phyloP scores from a whole-genome alignment of 1,140 invertebrate genomes.

The Pararge aegeria region DNA sequence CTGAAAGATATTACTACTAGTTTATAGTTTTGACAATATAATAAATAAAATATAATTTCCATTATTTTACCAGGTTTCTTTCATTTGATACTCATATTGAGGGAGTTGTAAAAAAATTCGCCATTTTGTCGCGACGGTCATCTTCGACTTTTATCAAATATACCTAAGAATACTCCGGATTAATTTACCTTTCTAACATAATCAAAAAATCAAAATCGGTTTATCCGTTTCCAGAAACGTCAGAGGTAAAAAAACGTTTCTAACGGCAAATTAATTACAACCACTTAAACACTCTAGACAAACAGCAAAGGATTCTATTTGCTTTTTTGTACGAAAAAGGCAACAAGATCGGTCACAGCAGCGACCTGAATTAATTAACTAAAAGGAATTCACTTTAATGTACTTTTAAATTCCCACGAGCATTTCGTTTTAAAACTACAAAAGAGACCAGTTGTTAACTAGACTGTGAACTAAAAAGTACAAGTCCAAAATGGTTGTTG shows the following conservation, averaged over 20 bases:
- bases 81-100: too few relatives aligned
- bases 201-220: too few relatives aligned
- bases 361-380: conserved; percentile 18
- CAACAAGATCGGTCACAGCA: conserved; percentile 2
- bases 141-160: too few relatives aligned
- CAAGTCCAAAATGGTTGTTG: background rate
- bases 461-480: conserved; percentile 6
- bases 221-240: too few relatives aligned
- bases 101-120: too few relatives aligned
- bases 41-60: too few relatives aligned
- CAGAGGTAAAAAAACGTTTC: background rate
- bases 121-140: too few relatives aligned
- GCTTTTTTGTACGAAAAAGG: background rate
- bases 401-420: conserved; percentile 14
- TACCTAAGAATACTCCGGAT: too few relatives aligned
- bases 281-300: background rate
- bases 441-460: conserved; percentile 11
- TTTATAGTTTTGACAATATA: too few relatives aligned
- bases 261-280: background rate
- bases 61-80: too few relatives aligned
- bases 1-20: too few relatives aligned
- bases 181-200: too few relatives aligned
- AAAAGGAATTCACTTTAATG: conserved; percentile 20
- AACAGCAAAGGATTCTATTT: background rate
- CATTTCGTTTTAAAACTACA: background rate